Percentiles rank a stretch among this genome's conserved stretches.
phyloP scores from a whole-genome alignment of 2,888 invertebrate species.

The Meganola albula region DNA sequence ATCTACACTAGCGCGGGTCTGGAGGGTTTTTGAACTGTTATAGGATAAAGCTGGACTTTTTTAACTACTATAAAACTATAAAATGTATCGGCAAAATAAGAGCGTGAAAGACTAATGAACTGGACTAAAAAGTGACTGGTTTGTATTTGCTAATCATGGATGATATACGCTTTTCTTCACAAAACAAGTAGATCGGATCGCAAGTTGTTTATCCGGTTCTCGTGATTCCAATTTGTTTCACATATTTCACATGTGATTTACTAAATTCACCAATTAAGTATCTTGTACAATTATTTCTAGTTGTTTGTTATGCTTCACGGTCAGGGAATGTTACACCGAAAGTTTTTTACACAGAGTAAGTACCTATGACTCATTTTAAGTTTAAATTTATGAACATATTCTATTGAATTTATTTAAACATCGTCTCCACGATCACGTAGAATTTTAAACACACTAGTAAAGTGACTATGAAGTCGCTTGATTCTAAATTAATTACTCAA shows the following conservation, averaged over 20 bases:
- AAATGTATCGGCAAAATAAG: too few relatives aligned
- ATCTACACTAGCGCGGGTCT: too few relatives aligned
- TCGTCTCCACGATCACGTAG: too few relatives aligned
- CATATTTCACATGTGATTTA: slow-evolving; percentile 52
- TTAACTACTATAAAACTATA: too few relatives aligned
- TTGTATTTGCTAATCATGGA: too few relatives aligned
- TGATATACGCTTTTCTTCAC: slow-evolving; percentile 41
- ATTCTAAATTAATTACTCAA: too few relatives aligned
- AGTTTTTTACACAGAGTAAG: slow-evolving; percentile 20
- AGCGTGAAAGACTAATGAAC: too few relatives aligned
- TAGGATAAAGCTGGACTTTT: too few relatives aligned
- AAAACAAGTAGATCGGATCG: slow-evolving; percentile 57
- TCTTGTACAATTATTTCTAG: slow-evolving; percentile 45
- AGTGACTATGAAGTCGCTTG: too few relatives aligned
- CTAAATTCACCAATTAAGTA: slow-evolving; percentile 55
- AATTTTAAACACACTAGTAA: too few relatives aligned
- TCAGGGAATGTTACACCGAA: slow-evolving; percentile 41
- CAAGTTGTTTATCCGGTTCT: slow-evolving; percentile 55
- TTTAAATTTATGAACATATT: slow-evolving; percentile 1
- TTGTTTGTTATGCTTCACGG: slow-evolving; percentile 53
- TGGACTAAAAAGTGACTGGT: too few relatives aligned
- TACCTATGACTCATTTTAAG: slow-evolving; percentile 12
- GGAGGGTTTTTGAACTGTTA: too few relatives aligned
- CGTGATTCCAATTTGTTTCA: slow-evolving; percentile 51
- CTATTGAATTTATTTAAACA: neutral